Conservation (phyloP, 1,140 invertebrate genomes). For the Scylla paramamosain region DNA sequence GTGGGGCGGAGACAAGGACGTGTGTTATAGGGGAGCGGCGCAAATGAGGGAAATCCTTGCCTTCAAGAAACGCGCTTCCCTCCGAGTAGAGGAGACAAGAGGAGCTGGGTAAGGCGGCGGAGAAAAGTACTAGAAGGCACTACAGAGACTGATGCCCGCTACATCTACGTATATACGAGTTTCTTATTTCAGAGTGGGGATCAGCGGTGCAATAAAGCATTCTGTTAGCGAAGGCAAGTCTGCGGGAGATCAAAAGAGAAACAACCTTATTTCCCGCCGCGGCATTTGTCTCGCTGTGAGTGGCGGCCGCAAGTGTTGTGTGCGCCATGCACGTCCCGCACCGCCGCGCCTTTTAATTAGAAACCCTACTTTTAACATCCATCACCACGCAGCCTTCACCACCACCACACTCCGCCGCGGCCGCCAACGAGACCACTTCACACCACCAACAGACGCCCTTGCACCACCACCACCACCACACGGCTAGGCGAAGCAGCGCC, state of each 20-base stretch:
- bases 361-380: background rate
- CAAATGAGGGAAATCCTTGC: background rate
- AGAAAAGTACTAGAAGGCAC: background rate
- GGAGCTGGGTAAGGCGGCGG: background rate
- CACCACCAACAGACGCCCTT: background rate
- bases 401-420: background rate
- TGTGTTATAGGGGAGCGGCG: background rate
- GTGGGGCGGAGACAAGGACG: slow-evolving; percentile 19
- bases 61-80: background rate
- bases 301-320: background rate
- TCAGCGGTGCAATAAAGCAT: background rate
- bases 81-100: background rate
- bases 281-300: background rate
- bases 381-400: background rate
- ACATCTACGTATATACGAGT: background rate
- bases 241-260: slow-evolving; percentile 21
- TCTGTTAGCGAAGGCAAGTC: background rate
- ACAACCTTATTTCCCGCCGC: background rate
- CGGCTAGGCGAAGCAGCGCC: too few relatives aligned
- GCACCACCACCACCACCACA: background rate
- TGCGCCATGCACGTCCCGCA: background rate
- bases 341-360: background rate
- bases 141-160: background rate
- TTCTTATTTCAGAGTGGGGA: background rate
- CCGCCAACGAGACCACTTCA: slow-evolving; percentile 9